Evolutionary conservation across 2,113 vertebrate genomes (phyloP), one percentile per base, ranked within the genome.

Genomic region (Orthonyx spaldingii): DNA sequence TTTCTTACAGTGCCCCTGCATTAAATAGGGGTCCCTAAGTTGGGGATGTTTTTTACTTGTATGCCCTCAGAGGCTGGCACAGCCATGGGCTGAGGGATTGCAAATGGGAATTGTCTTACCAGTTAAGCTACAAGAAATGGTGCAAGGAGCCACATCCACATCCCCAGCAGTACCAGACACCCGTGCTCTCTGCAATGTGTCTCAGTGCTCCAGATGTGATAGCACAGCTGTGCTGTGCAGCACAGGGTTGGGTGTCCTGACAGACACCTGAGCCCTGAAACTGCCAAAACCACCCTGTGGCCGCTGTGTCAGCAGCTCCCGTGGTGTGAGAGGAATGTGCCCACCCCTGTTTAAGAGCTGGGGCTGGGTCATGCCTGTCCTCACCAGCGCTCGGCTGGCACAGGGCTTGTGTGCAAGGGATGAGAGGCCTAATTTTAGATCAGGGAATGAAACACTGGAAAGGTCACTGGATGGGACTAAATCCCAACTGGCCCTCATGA

Each of bases 381-480:
- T 87, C 30, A 3, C 27, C 7, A 18, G 33, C 1, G 7, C 41
- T 56, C 33, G 57, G 46, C 89, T 80, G 89, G 59, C 71, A 76
- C 24, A 13, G 37, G 26, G 30, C 32, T 60, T n/a, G 41, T 72
- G 33, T 65, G 35, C 28, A 55, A 65, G 16, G 39, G 11, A 13
- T 26, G 18, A 49, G 64, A 39, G 21, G 7, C 15, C 83, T 95
- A 90, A 95, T 94, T 94, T 94, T 94, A 95, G 92, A 65, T 30
- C 39, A 39, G 60, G 66, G 60, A 90, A 89, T 72, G 88, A 4
- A 52, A 49, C 28, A 49, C 15, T 30, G 50, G 55, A 86, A 92
- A 96, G 92, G 83, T 96, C 83, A 82, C 49, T 44, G 72, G 14
- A 66, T 55, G 56, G 33, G 30, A 86, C 13, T 15, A 65, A 55